Evolutionary conservation across 2,888 invertebrate species (phyloP), one percentile per base, ranked within the genome.

Genomic region (Dorcus hopei): DNA sequence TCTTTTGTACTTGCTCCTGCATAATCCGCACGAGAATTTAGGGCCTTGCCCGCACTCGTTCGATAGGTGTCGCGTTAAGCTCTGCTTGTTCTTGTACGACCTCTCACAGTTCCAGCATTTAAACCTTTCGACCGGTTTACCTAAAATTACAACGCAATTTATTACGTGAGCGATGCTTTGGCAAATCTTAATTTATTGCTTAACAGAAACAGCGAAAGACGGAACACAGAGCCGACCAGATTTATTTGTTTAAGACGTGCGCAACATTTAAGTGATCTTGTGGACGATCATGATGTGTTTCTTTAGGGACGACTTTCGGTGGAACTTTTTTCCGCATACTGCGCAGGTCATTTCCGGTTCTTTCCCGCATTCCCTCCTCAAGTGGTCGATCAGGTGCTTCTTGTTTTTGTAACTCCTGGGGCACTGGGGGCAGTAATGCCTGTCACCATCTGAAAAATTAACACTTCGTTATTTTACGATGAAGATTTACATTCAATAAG

Each of bases 21-120:
- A 62, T 16, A 53, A 43, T 19, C 38, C 19, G 26, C 61, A 61
- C 26, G 49, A 50, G 14, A 51, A 59, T 39, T 48, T 49, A 8
- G 61, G 61, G 6, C 49, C 58, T 14, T 58, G 52, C 2, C 61
- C 61, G 19, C 61, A 61, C 45, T 61, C 61, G 19, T 55, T 53
- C 11, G 47, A 39, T 23, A 58, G 41, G 38, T 61, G 61, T 4
- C 61, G 45, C 14, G 50, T 47, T 38, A 61, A 51, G 9, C 53
- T 50, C 9, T 49, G 45, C 41, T 56, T 58, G 38, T 58, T 57
- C 43, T 59, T 52, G 40, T 61, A 61, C 14, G 50, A 41, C 45
- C 52, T 58, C 3, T 50, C 48, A 41, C 61, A 61, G 38, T 49
- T 57, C 9, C 40, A 39, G 42, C 61, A 58, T 42, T 49, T 48